A percentile compares a stretch with the other conserved stretches of the same genome.
phyloP scores from a whole-genome alignment of 2,888 invertebrate genomes.

The Pristionchus fissidentatus region DNA sequence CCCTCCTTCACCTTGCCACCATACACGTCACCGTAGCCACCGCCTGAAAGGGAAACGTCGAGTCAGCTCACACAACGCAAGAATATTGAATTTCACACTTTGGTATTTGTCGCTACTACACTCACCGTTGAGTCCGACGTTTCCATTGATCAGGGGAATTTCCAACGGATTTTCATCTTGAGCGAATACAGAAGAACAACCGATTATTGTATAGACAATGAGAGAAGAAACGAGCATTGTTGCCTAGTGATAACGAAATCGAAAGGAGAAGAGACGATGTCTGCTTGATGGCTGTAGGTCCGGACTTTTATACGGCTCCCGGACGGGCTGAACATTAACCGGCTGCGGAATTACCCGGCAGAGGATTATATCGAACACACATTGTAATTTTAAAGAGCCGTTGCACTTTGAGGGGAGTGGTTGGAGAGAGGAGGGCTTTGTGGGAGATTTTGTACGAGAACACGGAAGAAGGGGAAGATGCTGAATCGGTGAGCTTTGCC shows the following conservation, averaged over 20 bases:
- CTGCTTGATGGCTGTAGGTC: no score
- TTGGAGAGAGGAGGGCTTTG: no score
- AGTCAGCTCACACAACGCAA: no score
- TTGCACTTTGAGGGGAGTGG: no score
- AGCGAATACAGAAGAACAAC: neutral
- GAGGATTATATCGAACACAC: no score
- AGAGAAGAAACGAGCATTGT: neutral
- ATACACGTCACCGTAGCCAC: constrained; percentile 36
- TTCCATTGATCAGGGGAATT: constrained; percentile 17
- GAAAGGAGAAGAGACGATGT: neutral
- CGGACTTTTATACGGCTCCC: constrained; percentile 1
- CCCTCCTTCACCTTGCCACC: constrained; percentile 34
- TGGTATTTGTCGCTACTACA: no score
- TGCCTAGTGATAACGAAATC: neutral
- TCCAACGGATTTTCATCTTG: neutral
- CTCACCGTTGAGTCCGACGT: constrained; percentile 6
- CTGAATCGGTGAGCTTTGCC: no score
- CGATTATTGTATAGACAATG: neutral
- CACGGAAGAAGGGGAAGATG: no score
- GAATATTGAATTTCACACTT: no score
- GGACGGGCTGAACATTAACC: neutral
- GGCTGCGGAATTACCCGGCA: constrained; percentile 3
- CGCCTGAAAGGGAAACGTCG: constrained; percentile 18
- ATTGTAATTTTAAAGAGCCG: no score
- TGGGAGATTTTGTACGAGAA: no score